These are phyloP conservation scores for Euzophera pinguis DNA, from an alignment of 2,888 invertebrate species.

Conservation along the genomic window DNA sequence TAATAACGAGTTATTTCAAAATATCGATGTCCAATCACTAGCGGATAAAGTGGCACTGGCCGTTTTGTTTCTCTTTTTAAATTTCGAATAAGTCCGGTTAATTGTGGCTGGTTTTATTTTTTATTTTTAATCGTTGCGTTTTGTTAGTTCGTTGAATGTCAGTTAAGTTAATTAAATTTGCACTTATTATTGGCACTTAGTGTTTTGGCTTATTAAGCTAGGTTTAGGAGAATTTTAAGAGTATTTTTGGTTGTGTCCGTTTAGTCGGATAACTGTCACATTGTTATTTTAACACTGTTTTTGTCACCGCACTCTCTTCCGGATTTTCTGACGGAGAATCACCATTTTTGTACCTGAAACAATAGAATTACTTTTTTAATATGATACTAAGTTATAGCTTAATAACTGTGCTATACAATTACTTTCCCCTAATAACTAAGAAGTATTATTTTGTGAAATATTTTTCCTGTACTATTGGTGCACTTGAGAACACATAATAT, in stretches of 20 bases:
- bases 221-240: slow-evolving; percentile 50
- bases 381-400: too few relatives aligned
- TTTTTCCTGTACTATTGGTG: too few relatives aligned
- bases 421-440: too few relatives aligned
- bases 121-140: slow-evolving; percentile 39
- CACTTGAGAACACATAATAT: too few relatives aligned
- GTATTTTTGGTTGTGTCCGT: slow-evolving; percentile 38
- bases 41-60: not conserved
- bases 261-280: slow-evolving; percentile 44
- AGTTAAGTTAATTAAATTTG: slow-evolving; percentile 31
- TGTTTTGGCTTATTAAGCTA: slow-evolving; percentile 38
- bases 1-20: not conserved
- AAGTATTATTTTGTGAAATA: too few relatives aligned
- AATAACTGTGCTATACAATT: too few relatives aligned
- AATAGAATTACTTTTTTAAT: slow-evolving; percentile 20
- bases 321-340: slow-evolving; percentile 50
- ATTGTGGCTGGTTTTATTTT: slow-evolving; percentile 13
- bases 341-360: slow-evolving; percentile 61
- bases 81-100: not conserved
- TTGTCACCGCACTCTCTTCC: slow-evolving; percentile 55
- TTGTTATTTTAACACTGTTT: slow-evolving; percentile 28
- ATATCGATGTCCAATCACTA: not conserved
- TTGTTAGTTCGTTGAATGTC: slow-evolving; percentile 35
- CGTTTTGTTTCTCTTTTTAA: too few relatives aligned
- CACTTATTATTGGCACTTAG: slow-evolving; percentile 48